Base-by-base conservation (phyloP, 92 coral and sea anemone genomes). In the Phenganax marumi region DNA sequence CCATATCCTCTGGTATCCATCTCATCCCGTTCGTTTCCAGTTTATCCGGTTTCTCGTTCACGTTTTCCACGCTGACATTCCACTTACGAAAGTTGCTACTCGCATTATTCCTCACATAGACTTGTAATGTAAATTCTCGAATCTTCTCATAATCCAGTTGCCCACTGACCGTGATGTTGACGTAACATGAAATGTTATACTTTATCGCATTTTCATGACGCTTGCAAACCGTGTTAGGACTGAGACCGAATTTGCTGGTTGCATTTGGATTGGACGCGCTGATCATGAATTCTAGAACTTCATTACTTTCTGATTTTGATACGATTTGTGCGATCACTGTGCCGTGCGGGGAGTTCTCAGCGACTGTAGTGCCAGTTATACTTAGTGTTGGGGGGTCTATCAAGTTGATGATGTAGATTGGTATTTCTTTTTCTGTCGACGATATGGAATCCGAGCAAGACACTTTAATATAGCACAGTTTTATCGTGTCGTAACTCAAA, bases 1-100 rank as follows among this genome's bases (percentile, higher is more conserved):
- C 73, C 17, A 89, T 82, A 77, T 88, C 89, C 75, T 94, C 98
- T 14, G 73, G 46, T 13, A 94, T 90, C 17, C 50, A 23, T 26
- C 62, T 88, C 18, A 87, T 54, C 7, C 94, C 89, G 43, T 91
- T 92, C 12, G 92, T 80, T 53, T 16, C 81, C 60, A 94, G 68
- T 16, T 80, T 85, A 1, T 90, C 88, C 75, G 98, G 98, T 60
- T 49, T 73, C 82, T 94, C 98, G 73, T 94, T 94, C 17, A 88
- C 92, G 84, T 94, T 84, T 18, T 68, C 64, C 50, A 94, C 78
- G 25, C 79, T 85, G 26, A 94, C 50, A 51, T 78, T 78, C 83
- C 83, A 78, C 52, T 61, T 78, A 8, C n/a, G 8, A 25, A 60
- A 78, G 26, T 78, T 78, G 24, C 73, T 78, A 50, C 83, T 78